phyloP scores from a whole-genome alignment of 2,113 vertebrate species.

The Cyanoramphus novaezelandiae region DNA sequence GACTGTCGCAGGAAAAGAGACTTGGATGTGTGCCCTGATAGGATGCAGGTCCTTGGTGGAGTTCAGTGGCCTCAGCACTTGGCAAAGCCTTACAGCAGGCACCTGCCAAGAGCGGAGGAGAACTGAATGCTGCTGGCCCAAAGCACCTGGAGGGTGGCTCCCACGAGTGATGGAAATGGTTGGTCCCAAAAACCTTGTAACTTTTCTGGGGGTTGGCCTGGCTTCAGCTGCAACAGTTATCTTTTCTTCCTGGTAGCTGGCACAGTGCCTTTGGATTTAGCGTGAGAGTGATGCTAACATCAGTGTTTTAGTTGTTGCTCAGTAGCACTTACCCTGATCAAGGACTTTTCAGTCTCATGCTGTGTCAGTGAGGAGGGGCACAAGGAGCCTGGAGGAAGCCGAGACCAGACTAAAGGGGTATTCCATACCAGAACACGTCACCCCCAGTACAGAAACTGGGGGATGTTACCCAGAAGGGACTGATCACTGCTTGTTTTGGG shows the following conservation, averaged over 20 bases:
- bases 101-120: fast-evolving
- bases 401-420: background rate
- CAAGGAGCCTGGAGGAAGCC: background rate
- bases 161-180: background rate
- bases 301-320: background rate
- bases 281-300: background rate
- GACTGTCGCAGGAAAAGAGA: fast-evolving
- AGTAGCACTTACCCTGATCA: background rate
- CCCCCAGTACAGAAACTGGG: background rate
- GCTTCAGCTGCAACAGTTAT: background rate
- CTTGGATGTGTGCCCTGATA: background rate
- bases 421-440: background rate
- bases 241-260: background rate
- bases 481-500: background rate
- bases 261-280: background rate
- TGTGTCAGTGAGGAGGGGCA: background rate
- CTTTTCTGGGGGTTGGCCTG: background rate
- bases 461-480: background rate
- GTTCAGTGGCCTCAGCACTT: fast-evolving
- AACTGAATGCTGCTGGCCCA: background rate
- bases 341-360: background rate
- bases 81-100: background rate
- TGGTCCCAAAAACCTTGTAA: background rate
- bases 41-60: fast-evolving
- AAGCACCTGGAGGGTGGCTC: background rate